Conservation (phyloP, 2,888 invertebrate species). For the Drosophila borealis region DNA sequence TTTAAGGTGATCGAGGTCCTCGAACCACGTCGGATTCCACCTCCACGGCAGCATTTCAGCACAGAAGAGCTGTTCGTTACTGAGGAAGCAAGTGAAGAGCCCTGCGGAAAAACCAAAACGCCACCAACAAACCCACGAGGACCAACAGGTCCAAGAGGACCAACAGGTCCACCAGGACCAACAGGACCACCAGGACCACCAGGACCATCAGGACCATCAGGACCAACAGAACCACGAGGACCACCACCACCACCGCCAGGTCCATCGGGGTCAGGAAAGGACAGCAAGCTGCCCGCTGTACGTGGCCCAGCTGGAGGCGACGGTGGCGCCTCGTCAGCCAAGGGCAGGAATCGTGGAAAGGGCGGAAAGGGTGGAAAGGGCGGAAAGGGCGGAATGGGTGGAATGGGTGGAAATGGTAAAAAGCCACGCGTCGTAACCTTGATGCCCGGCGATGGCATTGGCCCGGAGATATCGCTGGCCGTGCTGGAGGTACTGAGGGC, state of each 20-base stretch:
- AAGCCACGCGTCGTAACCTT: slow-evolving; percentile 88
- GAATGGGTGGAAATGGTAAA: neutral
- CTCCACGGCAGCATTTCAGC: slow-evolving; percentile 1
- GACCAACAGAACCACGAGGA: neutral
- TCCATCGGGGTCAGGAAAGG: neutral
- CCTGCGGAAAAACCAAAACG: neutral
- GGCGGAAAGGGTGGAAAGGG: neutral
- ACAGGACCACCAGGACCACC: neutral
- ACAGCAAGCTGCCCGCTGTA: neutral
- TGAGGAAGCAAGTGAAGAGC: neutral
- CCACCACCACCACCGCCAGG: neutral
- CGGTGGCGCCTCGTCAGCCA: neutral
- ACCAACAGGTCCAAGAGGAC: neutral
- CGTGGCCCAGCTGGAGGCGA: neutral
- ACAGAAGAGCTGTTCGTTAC: neutral
- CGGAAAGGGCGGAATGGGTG: neutral
- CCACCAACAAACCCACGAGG: neutral
- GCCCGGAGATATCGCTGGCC: slow-evolving; percentile 98
- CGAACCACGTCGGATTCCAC: neutral
- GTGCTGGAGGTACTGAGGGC: slow-evolving; percentile 98
- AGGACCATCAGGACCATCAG: neutral
- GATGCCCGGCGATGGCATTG: slow-evolving; percentile 99
- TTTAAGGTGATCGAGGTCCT: neutral
- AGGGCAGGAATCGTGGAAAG: neutral
- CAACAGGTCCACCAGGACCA: neutral